phyloP scores from a whole-genome alignment of 2,113 vertebrate species.

The Talpa occidentalis region DNA sequence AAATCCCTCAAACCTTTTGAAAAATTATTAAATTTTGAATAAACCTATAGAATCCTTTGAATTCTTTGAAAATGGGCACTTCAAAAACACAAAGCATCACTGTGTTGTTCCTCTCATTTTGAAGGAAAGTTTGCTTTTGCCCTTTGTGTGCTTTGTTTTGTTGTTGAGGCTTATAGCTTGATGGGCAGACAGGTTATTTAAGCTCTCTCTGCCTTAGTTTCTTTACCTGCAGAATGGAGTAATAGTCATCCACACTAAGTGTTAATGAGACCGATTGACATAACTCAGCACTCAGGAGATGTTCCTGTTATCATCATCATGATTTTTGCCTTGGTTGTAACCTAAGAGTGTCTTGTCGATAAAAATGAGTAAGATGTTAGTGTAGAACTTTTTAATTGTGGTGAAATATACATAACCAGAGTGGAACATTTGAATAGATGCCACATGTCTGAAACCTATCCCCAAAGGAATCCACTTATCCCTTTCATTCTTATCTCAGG shows the following conservation, averaged over 20 bases:
- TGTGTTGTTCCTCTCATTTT: background rate
- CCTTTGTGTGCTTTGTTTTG: background rate
- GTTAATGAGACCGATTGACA: background rate
- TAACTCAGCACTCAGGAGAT: background rate
- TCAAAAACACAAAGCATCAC: background rate
- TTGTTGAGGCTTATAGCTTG: background rate
- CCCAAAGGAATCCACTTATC: background rate
- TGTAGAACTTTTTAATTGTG: background rate
- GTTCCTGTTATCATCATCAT: background rate
- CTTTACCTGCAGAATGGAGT: background rate
- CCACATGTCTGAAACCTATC: background rate
- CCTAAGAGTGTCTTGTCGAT: background rate
- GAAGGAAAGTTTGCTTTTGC: background rate
- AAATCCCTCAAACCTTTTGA: background rate
- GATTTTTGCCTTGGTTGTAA: background rate
- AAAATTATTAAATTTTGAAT: slow-evolving; percentile 31
- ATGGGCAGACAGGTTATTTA: background rate
- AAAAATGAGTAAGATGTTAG: background rate
- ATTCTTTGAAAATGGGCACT: background rate
- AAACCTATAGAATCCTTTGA: slow-evolving; percentile 24
- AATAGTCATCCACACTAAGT: background rate
- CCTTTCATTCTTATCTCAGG: background rate
- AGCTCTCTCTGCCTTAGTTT: background rate
- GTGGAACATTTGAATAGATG: background rate
- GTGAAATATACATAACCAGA: background rate